Percentiles rank a stretch among this genome's conserved stretches.
These are phyloP conservation scores for Rhagium mordax DNA, from an alignment of 2,888 invertebrate genomes.

Conservation along the genomic window DNA sequence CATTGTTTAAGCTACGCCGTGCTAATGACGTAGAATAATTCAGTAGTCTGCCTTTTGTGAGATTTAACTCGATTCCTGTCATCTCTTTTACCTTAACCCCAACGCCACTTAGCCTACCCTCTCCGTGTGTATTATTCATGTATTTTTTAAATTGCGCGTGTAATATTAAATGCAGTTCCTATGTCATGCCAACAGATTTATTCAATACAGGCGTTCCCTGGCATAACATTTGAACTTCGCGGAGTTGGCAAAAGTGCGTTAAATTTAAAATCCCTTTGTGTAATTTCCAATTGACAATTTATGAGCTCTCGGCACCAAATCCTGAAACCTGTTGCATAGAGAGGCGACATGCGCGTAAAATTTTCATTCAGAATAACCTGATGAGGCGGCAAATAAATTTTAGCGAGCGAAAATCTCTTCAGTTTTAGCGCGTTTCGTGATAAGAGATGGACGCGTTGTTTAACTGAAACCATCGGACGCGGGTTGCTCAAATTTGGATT, in stretches of 20 bases:
- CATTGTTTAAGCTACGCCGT: too few relatives aligned
- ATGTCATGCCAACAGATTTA: neutral
- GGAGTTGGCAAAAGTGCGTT: neutral
- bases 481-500: neutral
- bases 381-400: conserved; percentile 42
- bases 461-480: neutral
- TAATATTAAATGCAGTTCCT: too few relatives aligned
- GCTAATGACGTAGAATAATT: too few relatives aligned
- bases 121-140: too few relatives aligned
- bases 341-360: conserved; percentile 16
- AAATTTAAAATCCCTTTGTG: neutral
- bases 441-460: conserved; percentile 7
- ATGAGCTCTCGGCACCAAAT: neutral
- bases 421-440: conserved; percentile 43
- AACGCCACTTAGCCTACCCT: too few relatives aligned
- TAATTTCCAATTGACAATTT: neutral
- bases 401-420: conserved; percentile 38
- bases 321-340: conserved; percentile 9
- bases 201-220: neutral
- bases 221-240: neutral
- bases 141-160: too few relatives aligned
- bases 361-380: conserved; percentile 40
- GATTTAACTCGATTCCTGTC: too few relatives aligned
- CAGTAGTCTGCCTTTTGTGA: too few relatives aligned
- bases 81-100: too few relatives aligned